Base-by-base conservation (phyloP, 2,888 invertebrate species). In the Hydraecia micacea region DNA sequence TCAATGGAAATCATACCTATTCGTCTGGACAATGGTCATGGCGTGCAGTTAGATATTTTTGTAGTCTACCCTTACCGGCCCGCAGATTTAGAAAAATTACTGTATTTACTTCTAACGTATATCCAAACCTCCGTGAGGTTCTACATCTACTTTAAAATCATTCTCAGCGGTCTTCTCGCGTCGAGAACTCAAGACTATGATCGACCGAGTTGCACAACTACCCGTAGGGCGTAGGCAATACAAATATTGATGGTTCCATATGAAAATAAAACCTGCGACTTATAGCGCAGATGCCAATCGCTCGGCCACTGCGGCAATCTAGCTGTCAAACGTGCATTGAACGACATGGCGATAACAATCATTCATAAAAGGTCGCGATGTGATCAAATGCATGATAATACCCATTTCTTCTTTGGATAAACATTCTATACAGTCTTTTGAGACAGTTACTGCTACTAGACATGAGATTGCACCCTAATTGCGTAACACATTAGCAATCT, bases 221-320 rank as follows among this genome's bases (percentile, higher is more conserved):
- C 15, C 42, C 55, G 4, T 25, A 7, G 55, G 39, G n/a, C 21
- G 42, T 55, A 28, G 32, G 39, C 77, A 32, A 66, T 11, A 76
- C 65, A 76, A 79, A 66, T 77, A 83, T 83, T 76, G n/a, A n/a
- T n/a, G 25, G 65, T 49, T 32, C 49, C 77, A n/a, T 58, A 49
- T 58, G 77, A 66, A 62, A 60, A 79, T 79, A 60, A 79, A 79
- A 83, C 58, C 65, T 76, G 21, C 25, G 52, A 77, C 28, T 77
- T 58, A 76, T 52, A 39, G 60, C 32, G 32, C 46, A 52, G 83
- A 66, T 77, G 67, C 66, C 77, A 74, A 83, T 79, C 60, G 67
- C 60, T n/a, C 36, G 36, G 25, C 46, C 28, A 83, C 62, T 52
- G 67, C 25, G 77, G 52, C 52, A 77, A 67, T 62, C 60, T 77